phyloP scores from a whole-genome alignment of 2,888 invertebrate genomes.

The Deroplatys truncata region DNA sequence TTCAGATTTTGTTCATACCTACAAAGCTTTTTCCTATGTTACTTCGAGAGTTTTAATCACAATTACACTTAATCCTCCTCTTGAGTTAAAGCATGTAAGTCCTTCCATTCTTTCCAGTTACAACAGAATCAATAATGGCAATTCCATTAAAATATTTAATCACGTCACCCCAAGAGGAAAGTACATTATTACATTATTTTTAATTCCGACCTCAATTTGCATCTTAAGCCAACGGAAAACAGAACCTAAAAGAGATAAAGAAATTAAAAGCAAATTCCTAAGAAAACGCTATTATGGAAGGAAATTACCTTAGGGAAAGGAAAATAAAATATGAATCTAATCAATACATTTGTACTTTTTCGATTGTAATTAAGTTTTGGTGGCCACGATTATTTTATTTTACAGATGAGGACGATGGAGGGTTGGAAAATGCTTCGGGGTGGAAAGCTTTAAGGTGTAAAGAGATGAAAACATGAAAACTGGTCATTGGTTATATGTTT shows the following conservation, averaged over 20 bases:
- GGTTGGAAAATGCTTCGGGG: neutral
- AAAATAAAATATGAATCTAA: neutral
- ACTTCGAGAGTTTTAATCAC: no score
- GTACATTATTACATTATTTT: neutral
- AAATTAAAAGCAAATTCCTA: neutral
- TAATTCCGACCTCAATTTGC: neutral
- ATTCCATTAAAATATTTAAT: neutral
- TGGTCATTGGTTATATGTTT: no score
- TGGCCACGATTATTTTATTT: neutral
- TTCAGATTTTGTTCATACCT: no score
- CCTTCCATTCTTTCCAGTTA: neutral
- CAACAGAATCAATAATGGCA: neutral
- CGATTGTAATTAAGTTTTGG: neutral
- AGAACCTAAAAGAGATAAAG: neutral
- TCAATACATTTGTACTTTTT: neutral
- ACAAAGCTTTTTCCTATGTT: no score
- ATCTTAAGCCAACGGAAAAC: neutral
- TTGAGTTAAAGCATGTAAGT: neutral
- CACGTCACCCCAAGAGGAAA: neutral
- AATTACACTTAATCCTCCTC: no score
- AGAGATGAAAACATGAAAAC: no score
- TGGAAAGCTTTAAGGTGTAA: neutral
- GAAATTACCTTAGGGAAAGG: neutral
- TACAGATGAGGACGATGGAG: neutral
- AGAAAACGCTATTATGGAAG: neutral